These are phyloP conservation scores for Crypturellus undulatus DNA, from an alignment of 2,113 vertebrate species.

Conservation along the genomic window DNA sequence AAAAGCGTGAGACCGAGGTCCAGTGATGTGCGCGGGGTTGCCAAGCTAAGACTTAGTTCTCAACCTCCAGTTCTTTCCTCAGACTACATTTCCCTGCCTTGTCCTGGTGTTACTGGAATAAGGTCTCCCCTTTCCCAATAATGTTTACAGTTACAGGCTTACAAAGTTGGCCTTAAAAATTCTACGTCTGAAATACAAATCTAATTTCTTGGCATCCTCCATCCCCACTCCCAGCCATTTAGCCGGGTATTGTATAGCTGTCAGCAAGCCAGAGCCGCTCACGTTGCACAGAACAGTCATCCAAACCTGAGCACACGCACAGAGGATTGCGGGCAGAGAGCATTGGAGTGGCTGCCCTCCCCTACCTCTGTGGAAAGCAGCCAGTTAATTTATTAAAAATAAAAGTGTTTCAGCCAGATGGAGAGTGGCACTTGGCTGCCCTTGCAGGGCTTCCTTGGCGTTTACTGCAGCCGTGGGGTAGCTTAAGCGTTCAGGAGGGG, in stretches of 20 bases:
- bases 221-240: background rate
- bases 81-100: background rate
- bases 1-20: background rate
- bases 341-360: background rate
- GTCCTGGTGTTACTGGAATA: background rate
- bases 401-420: constrained; percentile 3
- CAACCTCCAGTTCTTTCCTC: background rate
- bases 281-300: background rate
- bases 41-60: background rate
- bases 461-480: background rate
- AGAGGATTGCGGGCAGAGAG: background rate
- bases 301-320: background rate
- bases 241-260: background rate
- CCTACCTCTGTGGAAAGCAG: constrained; percentile 9
- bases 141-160: background rate
- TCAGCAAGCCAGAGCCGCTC: background rate
- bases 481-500: background rate
- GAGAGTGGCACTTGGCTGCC: constrained; percentile 12
- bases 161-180: background rate
- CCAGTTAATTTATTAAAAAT: constrained; percentile 42
- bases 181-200: background rate
- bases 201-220: background rate
- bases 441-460: constrained; percentile 25
- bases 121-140: background rate
- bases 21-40: background rate